Conservation (phyloP, 2,888 invertebrate species). For the Tetramorium bicarinatum region DNA sequence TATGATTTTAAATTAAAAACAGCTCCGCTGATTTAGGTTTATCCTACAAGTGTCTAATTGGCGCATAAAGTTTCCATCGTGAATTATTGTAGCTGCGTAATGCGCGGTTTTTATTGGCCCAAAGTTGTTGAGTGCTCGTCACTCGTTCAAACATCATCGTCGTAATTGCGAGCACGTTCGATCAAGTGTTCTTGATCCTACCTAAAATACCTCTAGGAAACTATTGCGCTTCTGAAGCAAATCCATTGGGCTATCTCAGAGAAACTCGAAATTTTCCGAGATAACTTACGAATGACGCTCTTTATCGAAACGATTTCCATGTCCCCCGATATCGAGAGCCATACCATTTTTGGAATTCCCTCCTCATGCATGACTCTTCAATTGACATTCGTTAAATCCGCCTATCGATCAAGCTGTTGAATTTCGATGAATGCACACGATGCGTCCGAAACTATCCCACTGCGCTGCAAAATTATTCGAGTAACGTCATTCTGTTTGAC, state of each 20-base stretch:
- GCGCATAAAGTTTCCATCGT: not conserved
- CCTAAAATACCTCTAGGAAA: conserved; percentile 24
- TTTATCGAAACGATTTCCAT: conserved; percentile 38
- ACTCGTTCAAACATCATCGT: conserved; percentile 65
- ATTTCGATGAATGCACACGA: conserved; percentile 37
- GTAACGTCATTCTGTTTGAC: conserved; percentile 2
- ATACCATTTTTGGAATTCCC: conserved; percentile 32
- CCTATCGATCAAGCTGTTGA: conserved; percentile 37
- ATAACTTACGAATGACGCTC: conserved; percentile 40
- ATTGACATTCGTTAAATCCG: conserved; percentile 45
- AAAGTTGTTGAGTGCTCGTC: conserved; percentile 66
- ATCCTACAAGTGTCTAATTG: not conserved
- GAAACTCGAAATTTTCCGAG: conserved; percentile 38
- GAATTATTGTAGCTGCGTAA: not conserved
- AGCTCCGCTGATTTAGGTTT: not conserved
- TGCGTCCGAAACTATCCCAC: not conserved
- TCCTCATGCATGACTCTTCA: conserved; percentile 26
- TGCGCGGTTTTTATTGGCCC: conserved; percentile 67
- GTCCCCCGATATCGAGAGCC: conserved; percentile 24
- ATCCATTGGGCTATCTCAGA: conserved; percentile 39
- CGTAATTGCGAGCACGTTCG: conserved; percentile 68
- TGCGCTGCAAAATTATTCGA: conserved; percentile 28
- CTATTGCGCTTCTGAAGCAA: conserved; percentile 53
- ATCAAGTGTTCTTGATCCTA: conserved; percentile 62
- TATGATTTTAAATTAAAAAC: conserved; percentile 15